phyloP scores from a whole-genome alignment of 2,888 invertebrate species.

The Agelastica alni region DNA sequence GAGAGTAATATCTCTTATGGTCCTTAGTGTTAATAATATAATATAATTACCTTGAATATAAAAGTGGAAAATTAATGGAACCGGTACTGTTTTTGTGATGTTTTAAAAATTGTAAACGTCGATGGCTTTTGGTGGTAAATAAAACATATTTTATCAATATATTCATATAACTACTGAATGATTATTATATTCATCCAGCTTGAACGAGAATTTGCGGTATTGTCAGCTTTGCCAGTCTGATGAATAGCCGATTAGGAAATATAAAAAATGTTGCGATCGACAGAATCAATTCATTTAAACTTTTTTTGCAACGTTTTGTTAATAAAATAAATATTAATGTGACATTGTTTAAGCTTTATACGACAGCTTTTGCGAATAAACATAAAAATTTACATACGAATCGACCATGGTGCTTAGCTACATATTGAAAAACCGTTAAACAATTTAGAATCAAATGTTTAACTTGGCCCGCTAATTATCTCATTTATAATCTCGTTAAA shows the following conservation, averaged over 20 bases:
- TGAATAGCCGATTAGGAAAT: slow-evolving; percentile 6
- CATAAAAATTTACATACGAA: too few species aligned
- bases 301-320: too few species aligned
- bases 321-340: too few species aligned
- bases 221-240: slow-evolving; percentile 17
- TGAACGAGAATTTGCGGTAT: slow-evolving; percentile 9
- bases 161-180: slow-evolving; percentile 17
- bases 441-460: background rate
- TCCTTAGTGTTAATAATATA: too few species aligned
- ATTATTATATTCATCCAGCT: slow-evolving; percentile 18
- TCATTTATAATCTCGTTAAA: background rate
- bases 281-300: slow-evolving; percentile 7
- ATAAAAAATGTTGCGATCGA: slow-evolving; percentile 1
- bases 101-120: slow-evolving; percentile 12
- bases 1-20: too few species aligned
- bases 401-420: too few species aligned
- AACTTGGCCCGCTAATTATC: background rate
- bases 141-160: slow-evolving; percentile 15
- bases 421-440: background rate
- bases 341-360: too few species aligned
- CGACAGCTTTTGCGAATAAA: too few species aligned
- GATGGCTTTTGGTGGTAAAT: slow-evolving; percentile 8
- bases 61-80: too few species aligned
- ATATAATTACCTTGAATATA: too few species aligned
- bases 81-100: too few species aligned